These are phyloP conservation scores for Crotalus helleri DNA, from an alignment of 2,113 vertebrate species.

Conservation along the genomic window DNA sequence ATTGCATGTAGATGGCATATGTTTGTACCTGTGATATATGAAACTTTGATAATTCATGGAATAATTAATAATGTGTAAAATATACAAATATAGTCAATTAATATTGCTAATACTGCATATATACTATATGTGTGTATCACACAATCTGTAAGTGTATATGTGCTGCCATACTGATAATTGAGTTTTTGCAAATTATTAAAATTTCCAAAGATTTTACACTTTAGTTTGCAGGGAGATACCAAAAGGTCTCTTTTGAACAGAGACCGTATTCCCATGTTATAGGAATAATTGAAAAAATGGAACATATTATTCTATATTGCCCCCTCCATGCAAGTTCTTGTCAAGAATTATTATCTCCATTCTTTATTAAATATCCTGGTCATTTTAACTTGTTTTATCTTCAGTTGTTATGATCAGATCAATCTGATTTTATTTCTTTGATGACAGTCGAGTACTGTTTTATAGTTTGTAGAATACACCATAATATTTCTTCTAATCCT, in stretches of 20 bases:
- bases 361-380: not conserved
- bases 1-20: not conserved
- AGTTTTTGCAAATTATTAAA: not conserved
- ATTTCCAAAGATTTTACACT: not conserved
- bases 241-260: not conserved
- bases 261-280: not conserved
- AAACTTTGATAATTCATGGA: slow-evolving; percentile 18
- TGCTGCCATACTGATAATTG: not conserved
- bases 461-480: not conserved
- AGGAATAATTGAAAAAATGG: not conserved
- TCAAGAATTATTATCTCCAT: not conserved
- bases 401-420: not conserved
- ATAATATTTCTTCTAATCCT: not conserved
- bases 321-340: not conserved
- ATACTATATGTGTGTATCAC: not conserved
- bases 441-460: not conserved
- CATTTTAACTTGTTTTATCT: not conserved
- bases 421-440: not conserved
- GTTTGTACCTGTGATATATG: not conserved
- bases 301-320: not conserved
- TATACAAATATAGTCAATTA: not conserved
- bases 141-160: not conserved
- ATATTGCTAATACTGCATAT: not conserved
- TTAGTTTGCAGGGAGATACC: not conserved
- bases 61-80: not conserved